Evolutionary conservation across 2,888 invertebrate genomes (phyloP).

Genomic region (Tenthredo mesomela): DNA sequence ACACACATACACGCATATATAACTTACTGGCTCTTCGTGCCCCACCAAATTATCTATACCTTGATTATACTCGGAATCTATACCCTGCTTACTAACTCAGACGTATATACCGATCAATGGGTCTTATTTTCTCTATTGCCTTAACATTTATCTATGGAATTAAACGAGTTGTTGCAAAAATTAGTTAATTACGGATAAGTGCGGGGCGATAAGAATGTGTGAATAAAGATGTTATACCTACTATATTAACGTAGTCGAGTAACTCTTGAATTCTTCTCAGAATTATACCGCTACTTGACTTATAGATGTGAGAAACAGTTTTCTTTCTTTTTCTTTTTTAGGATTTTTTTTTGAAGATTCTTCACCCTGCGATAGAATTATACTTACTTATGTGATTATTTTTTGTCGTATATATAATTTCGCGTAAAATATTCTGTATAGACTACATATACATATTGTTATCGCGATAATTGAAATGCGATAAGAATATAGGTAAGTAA

Average conservation of each 20-base stretch:
- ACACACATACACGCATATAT: neutral
- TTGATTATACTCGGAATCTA: constrained; percentile 9
- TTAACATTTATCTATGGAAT: neutral
- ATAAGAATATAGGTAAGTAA: constrained; percentile 1
- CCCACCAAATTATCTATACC: constrained; percentile 7
- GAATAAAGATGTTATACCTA: too few species aligned
- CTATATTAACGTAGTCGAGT: too few species aligned
- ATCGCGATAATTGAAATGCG: constrained; percentile 38
- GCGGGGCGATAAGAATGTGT: neutral
- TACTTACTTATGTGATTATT: neutral
- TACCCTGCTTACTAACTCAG: neutral
- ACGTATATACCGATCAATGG: constrained; percentile 27
- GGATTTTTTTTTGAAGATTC: neutral
- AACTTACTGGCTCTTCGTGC: neutral
- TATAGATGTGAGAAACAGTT: too few species aligned
- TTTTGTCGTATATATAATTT: neutral
- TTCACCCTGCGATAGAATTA: neutral
- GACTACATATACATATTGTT: neutral
- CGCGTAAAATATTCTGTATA: too few species aligned
- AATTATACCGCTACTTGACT: too few species aligned
- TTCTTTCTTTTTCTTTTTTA: too few species aligned
- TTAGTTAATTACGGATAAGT: neutral
- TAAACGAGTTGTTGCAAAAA: neutral
- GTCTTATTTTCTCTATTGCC: neutral
- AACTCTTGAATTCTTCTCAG: too few species aligned